Evolutionary conservation across 2,888 invertebrate species (phyloP), one percentile per base, ranked within the genome.

Genomic region (Brachyptera putata): DNA sequence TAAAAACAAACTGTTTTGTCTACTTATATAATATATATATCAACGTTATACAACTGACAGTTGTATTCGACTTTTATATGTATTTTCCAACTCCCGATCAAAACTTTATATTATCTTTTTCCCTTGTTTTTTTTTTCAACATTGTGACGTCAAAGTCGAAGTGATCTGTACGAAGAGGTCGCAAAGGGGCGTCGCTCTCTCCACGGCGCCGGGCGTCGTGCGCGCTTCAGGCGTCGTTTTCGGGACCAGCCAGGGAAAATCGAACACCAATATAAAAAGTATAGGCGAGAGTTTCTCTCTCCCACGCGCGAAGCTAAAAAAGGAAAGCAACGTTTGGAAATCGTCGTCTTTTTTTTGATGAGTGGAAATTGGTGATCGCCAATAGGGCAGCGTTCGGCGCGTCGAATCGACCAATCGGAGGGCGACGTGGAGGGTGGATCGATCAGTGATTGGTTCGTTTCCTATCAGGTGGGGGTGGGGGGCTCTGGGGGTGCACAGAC

Each of bases 381-480:
- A 62, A 62, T 62, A 62, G 56, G 43, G 62, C 36, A 49, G 34
- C 59, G 56, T 50, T 62, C 62, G 59, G 62, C 62, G 62, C 62
- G 60, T 36, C 30, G n/a, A 56, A 16, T 21, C 57, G 49, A 49
- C 60, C 60, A 61, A 61, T 61, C 26, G 26, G 56, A 1, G 36
- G 13, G 39, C 53, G 16, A 46, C 60, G 58, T 43, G 60, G 59
- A 30, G 57, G 41, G 41, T 30, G 60, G 61, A 56, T 63, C 63
- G 63, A 63, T 63, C 61, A 56, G 46, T 56, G 63, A 63, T 63
- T 61, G 63, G 63, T 61, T 63, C 46, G 43, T 43, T 43, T 21
- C 11, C 18, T 53, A 21, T 3, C 53, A 53, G 53, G 53, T 53
- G 53, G 53, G 53, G 34, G 53, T 2, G 11, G 11, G 11, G 30